Conservation (phyloP, 1,140 invertebrate species). For the Drosophila seguyi region DNA sequence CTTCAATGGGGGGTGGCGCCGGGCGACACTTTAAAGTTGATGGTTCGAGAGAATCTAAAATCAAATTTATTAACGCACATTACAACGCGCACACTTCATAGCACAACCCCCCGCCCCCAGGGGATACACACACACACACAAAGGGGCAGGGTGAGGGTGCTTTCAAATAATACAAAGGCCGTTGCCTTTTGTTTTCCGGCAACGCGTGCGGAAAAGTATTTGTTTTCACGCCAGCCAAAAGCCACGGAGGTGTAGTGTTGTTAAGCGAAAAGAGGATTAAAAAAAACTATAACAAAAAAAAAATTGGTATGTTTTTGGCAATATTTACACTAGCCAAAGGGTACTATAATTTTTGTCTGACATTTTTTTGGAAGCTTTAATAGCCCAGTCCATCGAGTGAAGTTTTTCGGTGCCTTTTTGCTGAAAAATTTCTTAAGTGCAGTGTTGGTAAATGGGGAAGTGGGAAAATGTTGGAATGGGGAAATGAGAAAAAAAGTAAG, state of each 20-base stretch:
- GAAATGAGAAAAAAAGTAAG: no score
- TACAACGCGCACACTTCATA: slow-evolving; percentile 72
- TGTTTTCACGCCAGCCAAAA: slow-evolving; percentile 17
- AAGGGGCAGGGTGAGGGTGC: neutral
- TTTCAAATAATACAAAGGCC: slow-evolving; percentile 32
- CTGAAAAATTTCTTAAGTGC: no score
- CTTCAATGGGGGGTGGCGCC: neutral
- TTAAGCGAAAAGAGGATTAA: neutral
- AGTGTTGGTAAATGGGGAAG: no score
- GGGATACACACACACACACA: neutral
- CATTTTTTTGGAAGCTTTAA: neutral
- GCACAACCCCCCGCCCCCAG: slow-evolving; percentile 30
- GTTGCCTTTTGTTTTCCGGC: slow-evolving; percentile 26
- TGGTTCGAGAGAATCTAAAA: slow-evolving; percentile 71
- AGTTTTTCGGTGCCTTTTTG: no score
- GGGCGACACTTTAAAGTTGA: slow-evolving; percentile 77
- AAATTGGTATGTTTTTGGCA: neutral
- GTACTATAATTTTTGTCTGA: neutral
- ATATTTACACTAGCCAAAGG: neutral
- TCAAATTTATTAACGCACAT: slow-evolving; percentile 83
- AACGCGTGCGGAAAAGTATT: slow-evolving; percentile 25
- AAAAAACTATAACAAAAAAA: neutral
- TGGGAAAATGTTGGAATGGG: no score
- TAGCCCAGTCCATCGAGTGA: neutral
- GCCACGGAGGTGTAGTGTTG: neutral